These are phyloP conservation scores for Charadrius vociferus DNA, from an alignment of 2,113 vertebrate species.

Conservation along the genomic window DNA sequence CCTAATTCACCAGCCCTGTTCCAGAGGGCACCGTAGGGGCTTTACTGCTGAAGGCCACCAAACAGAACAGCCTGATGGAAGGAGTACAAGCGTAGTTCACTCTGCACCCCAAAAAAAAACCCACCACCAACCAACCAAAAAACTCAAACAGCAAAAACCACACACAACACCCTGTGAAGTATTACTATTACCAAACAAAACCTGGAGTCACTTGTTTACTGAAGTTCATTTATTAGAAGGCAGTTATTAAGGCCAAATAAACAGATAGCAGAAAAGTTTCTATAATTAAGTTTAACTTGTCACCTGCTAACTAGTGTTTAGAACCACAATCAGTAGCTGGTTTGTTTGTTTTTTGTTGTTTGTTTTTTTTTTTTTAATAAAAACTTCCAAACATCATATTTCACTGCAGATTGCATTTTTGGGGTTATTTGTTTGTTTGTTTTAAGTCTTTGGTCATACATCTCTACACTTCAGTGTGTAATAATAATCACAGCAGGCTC, in stretches of 20 bases:
- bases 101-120: background rate
- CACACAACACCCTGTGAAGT: fast-evolving
- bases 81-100: background rate
- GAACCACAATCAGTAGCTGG: background rate
- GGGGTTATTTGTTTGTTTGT: background rate
- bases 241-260: background rate
- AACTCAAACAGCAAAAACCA: background rate
- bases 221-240: background rate
- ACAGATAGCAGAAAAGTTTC: background rate
- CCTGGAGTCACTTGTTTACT: background rate
- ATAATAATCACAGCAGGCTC: background rate
- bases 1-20: background rate
- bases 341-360: too few relatives aligned
- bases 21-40: background rate
- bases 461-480: background rate
- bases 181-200: background rate
- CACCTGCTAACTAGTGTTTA: background rate
- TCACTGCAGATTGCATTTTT: background rate
- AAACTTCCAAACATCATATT: background rate
- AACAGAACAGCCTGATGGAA: background rate
- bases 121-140: fast-evolving
- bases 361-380: background rate
- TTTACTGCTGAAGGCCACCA: background rate
- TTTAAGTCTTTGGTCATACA: background rate
- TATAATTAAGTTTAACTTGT: background rate